Conservation (phyloP, 64 coral and sea anemone species). For the Catalaphyllia jardinei region DNA sequence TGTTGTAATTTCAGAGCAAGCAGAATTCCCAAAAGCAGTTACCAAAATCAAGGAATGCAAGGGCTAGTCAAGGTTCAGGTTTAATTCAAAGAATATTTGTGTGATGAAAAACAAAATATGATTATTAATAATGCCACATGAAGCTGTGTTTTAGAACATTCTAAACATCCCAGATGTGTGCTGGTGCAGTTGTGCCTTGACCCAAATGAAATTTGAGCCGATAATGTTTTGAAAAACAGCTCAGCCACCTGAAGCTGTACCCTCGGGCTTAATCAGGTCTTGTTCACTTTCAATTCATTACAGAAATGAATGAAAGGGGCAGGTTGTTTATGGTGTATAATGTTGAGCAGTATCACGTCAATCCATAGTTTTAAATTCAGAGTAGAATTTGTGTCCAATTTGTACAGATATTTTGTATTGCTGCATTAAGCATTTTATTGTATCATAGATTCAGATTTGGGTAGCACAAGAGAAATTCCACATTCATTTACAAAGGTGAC, state of each 20-base stretch:
- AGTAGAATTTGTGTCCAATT: conserved; percentile 43
- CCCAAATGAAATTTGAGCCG: not conserved
- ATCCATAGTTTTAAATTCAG: conserved; percentile 30
- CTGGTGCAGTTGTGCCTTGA: not conserved
- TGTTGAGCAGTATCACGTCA: not conserved
- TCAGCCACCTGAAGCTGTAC: not conserved
- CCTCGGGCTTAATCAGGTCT: too few species aligned
- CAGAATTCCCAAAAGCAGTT: conserved; percentile 76
- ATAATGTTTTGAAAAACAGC: conserved; percentile 27
- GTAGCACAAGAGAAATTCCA: conserved; percentile 27
- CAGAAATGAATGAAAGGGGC: not conserved
- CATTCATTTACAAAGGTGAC: not conserved
- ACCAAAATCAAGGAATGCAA: conserved; percentile 89
- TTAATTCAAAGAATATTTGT: conserved; percentile 17
- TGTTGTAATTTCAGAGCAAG: conserved; percentile 50
- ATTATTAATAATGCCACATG: not conserved
- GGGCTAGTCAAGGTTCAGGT: conserved; percentile 95
- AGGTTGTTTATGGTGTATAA: not conserved
- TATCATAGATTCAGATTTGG: conserved; percentile 28
- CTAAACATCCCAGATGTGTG: not conserved
- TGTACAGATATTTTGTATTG: conserved; percentile 56
- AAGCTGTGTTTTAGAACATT: conserved; percentile 26
- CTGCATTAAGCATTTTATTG: conserved; percentile 44
- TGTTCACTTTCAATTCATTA: not conserved
- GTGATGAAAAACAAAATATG: not conserved